Evolutionary conservation across 2,888 invertebrate species (phyloP), one percentile per base, ranked within the genome.

Genomic region (Thecocarcelia acutangulata): DNA sequence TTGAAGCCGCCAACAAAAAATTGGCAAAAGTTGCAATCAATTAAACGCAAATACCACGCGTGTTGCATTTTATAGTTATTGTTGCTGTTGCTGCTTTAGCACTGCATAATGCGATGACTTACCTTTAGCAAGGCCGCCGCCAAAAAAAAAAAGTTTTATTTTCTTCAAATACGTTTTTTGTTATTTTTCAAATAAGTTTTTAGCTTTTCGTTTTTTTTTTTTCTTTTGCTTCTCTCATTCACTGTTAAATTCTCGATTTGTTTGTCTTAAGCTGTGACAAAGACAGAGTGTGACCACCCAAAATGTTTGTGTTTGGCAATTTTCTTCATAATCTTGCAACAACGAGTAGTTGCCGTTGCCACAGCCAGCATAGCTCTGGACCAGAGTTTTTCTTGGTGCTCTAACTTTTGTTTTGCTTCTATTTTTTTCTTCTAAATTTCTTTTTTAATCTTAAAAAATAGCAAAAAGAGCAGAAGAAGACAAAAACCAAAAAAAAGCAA

Each of bases 251-350:
- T 66, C 66, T 59, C 72, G 59, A 64, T 78, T 66, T 72, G 72
- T 76, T 82, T 64, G 78, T 61, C 64, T 82, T 78, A 48, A 82
- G 82, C 74, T 77, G 77, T 78, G 84, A 83, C 83, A 83, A 83
- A 80, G 79, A 84, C 75, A 44, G 74, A 84, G 80, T 82, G 76
- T 79, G 85, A 79, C 84, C 85, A 84, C 85, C 84, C 84, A 84
- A 83, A 83, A 84, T 78, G 59, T 40, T 69, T 73, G 73, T 58
- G 42, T 63, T 73, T 63, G 56, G 21, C 17, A 70, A 69, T 66
- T 81, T 77, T 77, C 73, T 52, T 81, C 58, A 73, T 73, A 69
- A 73, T 56, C 73, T 50, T 42, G 44, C 44, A 56, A 68, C 66
- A 63, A 11, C 8, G 37, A 21, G 21, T 21, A 58, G 40, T 58